Evolutionary conservation across 2,888 invertebrate species (phyloP), one percentile per base, ranked within the genome.

Genomic region (Octodonta nipae): DNA sequence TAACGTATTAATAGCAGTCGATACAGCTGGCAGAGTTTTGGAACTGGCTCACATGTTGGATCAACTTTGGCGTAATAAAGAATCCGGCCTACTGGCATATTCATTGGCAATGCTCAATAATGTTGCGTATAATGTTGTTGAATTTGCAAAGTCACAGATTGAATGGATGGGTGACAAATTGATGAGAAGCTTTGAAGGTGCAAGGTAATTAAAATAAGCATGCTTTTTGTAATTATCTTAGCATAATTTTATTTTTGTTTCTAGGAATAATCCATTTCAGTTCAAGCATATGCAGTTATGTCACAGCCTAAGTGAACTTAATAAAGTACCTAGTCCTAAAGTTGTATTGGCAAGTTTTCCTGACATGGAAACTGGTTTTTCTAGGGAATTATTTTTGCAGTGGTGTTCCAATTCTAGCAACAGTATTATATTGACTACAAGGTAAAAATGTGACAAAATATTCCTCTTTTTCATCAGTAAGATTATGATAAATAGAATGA

Each of bases 81-180:
- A 95, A 55, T 93, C 95, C 0, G 96, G 96, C 0, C 67, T 98
- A 3, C 76, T 91, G 38, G 87, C 92, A 0, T 98, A 96, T 61
- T 91, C 92, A 0, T 63, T 98, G 30, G 88, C 92, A 0, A 66
- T 98, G 33, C 66, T 98, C 2, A 96, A 88, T 49, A 93, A 96
- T 56, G 93, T 98, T 37, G 89, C 92, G 56, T 96, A 93, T 54
- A 96, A 96, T 56, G 96, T 96, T 0, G 87, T 96, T 2, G 96
- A 96, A 61, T 96, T 96, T 63, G 96, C 98, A 2, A 98, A 96
- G 60, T 92, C 92, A 0, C 92, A 84, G 72, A 92, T 98, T 45
- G 98, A 98, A 64, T 98, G 96, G 98, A 98, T 99, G 98, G 92
- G 92, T 55, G 96, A 98, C 55, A 96, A 95, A 55, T 66, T 99